Conservation (phyloP, 2,797 vertebrate genomes). For the Thalassophryne amazonica region DNA sequence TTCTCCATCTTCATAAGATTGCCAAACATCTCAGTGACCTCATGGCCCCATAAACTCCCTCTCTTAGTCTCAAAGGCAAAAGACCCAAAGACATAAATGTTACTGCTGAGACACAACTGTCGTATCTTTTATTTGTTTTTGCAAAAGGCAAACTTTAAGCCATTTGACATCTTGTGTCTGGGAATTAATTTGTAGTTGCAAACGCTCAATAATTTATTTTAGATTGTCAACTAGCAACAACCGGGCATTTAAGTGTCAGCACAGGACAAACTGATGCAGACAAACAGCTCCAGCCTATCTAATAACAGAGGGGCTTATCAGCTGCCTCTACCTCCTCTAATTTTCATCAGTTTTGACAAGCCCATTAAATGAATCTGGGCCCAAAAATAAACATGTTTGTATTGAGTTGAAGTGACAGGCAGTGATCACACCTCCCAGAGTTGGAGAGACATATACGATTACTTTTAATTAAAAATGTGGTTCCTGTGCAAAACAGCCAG, state of each 20-base stretch:
- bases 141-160: conserved; percentile 45
- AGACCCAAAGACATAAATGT: too few species aligned
- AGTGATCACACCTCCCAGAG: conserved; percentile 70
- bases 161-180: conserved; percentile 13
- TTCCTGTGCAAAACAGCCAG: conserved; percentile 20
- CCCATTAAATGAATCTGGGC: conserved; percentile 72
- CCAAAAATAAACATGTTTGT: conserved; percentile 77
- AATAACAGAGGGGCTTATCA: conserved; percentile 70
- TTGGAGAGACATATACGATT: conserved; percentile 32
- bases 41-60: too few species aligned
- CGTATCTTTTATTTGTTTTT: conserved; percentile 25
- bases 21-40: too few species aligned
- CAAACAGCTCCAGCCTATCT: conserved; percentile 59
- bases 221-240: conserved; percentile 24
- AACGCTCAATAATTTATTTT: conserved; percentile 21
- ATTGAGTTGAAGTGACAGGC: conserved; percentile 71
- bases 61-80: too few species aligned
- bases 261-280: conserved; percentile 48
- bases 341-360: conserved; percentile 78
- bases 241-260: conserved; percentile 40
- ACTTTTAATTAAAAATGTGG: conserved; percentile 67
- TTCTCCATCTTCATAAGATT: too few species aligned
- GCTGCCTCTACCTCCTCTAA: conserved; percentile 67
- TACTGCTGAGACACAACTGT: conserved; percentile 10
- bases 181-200: conserved; percentile 16